Percentiles rank a stretch among this genome's conserved stretches.
Conservation (phyloP, 2,113 vertebrate species). For the Odocoileus hemionus region DNA sequence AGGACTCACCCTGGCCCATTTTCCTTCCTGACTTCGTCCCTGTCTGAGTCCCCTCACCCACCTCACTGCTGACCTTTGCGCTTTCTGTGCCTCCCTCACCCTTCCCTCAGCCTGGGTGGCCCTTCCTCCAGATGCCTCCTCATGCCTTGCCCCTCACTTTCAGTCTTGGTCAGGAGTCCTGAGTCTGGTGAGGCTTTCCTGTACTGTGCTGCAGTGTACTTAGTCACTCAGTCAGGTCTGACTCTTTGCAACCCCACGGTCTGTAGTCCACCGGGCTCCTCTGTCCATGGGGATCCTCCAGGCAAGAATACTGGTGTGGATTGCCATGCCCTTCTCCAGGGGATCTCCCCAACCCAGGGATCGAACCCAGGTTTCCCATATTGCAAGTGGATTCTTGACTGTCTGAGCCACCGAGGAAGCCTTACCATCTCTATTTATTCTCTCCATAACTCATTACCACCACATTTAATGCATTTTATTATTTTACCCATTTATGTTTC, state of each 20-base stretch:
- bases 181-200: rapidly evolving
- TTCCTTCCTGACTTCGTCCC: too few species aligned
- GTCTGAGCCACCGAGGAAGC: neutral
- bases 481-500: rapidly evolving
- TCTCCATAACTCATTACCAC: rapidly evolving
- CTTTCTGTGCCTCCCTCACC: rapidly evolving
- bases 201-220: neutral
- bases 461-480: rapidly evolving
- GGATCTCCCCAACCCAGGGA: neutral
- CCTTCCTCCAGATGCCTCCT: rapidly evolving
- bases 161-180: rapidly evolving
- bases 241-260: neutral
- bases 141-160: neutral
- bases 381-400: neutral
- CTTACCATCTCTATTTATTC: rapidly evolving
- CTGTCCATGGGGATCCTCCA: neutral
- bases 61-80: neutral
- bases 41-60: neutral
- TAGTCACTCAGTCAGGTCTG: neutral
- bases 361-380: neutral
- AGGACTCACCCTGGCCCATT: rapidly evolving
- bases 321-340: neutral
- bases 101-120: neutral
- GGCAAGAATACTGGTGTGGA: neutral
- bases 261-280: neutral